A percentile compares a stretch with the other conserved stretches of the same genome.
Evolutionary conservation across 2,888 invertebrate species (phyloP).

Genomic region (Helicoverpa assulta): DNA sequence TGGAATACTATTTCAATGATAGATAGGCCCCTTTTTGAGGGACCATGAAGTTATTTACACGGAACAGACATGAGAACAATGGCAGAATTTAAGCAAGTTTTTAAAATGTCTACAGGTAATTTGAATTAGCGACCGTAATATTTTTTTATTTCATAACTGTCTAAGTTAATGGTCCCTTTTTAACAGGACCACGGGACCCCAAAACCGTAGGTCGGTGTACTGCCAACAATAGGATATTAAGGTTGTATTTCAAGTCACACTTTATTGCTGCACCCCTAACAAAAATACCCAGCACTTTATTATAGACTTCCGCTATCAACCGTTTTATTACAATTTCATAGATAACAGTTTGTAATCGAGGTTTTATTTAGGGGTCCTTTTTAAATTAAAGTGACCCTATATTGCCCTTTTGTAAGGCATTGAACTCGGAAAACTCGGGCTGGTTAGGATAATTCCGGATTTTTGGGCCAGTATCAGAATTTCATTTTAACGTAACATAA

Average conservation of each 20-base stretch:
- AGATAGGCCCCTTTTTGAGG: too few species aligned
- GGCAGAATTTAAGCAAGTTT: too few species aligned
- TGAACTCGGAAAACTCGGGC: conserved; percentile 35
- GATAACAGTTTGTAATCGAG: conserved; percentile 55
- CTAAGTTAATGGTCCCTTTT: not conserved
- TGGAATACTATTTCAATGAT: too few species aligned
- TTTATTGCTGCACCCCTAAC: conserved; percentile 58
- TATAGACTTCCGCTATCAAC: conserved; percentile 59
- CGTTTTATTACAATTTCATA: conserved; percentile 55
- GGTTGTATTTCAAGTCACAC: conserved; percentile 56
- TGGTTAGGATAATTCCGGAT: conserved; percentile 26
- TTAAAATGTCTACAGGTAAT: too few species aligned
- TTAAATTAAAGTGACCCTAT: conserved; percentile 24
- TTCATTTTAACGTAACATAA: conserved; percentile 12
- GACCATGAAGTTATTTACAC: too few species aligned
- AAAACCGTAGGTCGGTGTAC: conserved; percentile 62
- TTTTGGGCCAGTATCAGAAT: conserved; percentile 28
- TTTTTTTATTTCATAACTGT: not conserved
- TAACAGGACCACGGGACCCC: conserved; percentile 22
- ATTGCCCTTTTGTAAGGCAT: conserved; percentile 35
- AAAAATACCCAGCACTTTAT: conserved; percentile 50
- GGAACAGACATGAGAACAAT: too few species aligned
- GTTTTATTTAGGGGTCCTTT: conserved; percentile 28
- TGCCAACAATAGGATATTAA: conserved; percentile 60
- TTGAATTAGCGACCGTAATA: too few species aligned